A percentile compares a stretch with the other conserved stretches of the same genome.
These are phyloP conservation scores for Ophiodon elongatus DNA, from an alignment of 2,113 vertebrate species.

Conservation along the genomic window DNA sequence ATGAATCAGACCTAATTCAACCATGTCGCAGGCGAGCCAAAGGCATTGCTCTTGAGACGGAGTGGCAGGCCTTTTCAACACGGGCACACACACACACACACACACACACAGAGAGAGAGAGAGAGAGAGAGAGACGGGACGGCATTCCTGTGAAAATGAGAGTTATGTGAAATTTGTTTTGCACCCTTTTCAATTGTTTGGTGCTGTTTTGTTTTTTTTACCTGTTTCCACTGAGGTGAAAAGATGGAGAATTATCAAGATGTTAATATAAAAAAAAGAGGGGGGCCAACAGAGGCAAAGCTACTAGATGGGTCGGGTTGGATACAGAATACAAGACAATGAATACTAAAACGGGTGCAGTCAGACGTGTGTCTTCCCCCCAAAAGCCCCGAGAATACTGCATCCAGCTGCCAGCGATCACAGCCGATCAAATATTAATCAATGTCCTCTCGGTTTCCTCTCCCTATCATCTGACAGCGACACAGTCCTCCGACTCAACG, in stretches of 20 bases:
- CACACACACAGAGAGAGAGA: no score
- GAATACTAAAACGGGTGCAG: not conserved
- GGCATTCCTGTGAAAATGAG: constrained; percentile 48
- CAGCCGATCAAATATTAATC: constrained; percentile 81
- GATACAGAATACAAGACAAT: not conserved
- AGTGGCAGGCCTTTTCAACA: constrained; percentile 45
- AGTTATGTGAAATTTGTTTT: not conserved
- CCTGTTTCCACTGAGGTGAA: not conserved
- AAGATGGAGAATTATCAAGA: not conserved
- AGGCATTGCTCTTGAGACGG: constrained; percentile 49
- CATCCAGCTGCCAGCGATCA: constrained; percentile 16
- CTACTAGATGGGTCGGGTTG: not conserved
- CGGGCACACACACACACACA: not conserved
- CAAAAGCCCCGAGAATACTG: not conserved
- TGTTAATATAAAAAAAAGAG: not conserved
- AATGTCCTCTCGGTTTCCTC: constrained; percentile 74
- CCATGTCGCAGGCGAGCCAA: constrained; percentile 64
- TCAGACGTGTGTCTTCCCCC: not conserved
- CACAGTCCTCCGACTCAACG: constrained; percentile 35
- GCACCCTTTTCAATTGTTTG: not conserved
- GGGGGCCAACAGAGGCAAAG: not conserved
- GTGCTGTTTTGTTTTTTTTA: not conserved
- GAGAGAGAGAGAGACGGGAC: no score
- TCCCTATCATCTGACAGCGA: constrained; percentile 70
- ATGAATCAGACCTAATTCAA: constrained; percentile 77